Evolutionary conservation across 2,888 invertebrate species (phyloP).

Genomic region (Aspidapion aeneum): DNA sequence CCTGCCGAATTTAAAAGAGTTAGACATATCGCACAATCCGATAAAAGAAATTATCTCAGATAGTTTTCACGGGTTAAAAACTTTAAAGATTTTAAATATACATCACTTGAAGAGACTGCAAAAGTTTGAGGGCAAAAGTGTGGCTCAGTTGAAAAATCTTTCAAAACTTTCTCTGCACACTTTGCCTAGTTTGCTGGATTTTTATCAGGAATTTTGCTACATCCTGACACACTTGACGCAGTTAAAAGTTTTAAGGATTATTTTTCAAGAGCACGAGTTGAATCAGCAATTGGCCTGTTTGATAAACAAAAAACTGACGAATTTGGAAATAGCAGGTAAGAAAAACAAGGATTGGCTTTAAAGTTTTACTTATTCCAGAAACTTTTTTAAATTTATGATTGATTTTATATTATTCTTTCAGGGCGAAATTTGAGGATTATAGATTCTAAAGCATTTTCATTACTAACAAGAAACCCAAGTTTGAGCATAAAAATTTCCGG

Average conservation of each 20-base stretch:
- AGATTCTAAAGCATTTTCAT: conserved; percentile 72
- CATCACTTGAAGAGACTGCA: conserved; percentile 69
- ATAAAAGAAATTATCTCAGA: conserved; percentile 68
- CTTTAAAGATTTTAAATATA: conserved; percentile 71
- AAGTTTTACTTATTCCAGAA: no score
- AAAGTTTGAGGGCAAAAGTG: conserved; percentile 70
- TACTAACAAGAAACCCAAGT: conserved; percentile 70
- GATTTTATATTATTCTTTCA: no score
- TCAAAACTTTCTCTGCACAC: conserved; percentile 69
- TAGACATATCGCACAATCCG: conserved; percentile 82
- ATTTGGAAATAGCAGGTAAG: conserved; percentile 74
- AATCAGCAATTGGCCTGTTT: conserved; percentile 72
- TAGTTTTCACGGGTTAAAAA: conserved; percentile 66
- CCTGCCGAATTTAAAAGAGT: conserved; percentile 65
- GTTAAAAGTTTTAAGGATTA: conserved; percentile 69
- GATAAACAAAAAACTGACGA: conserved; percentile 73
- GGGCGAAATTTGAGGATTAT: conserved; percentile 50
- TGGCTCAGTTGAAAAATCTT: conserved; percentile 67
- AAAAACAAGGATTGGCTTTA: no score
- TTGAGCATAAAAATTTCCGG: conserved; percentile 71
- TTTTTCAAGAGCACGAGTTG: conserved; percentile 69
- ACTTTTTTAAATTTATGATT: no score
- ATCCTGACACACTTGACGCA: conserved; percentile 60
- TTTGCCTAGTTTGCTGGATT: conserved; percentile 69
- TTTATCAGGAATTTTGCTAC: conserved; percentile 52